These are phyloP conservation scores for Penaeus monodon DNA, from an alignment of 2,888 invertebrate species.

Conservation along the genomic window DNA sequence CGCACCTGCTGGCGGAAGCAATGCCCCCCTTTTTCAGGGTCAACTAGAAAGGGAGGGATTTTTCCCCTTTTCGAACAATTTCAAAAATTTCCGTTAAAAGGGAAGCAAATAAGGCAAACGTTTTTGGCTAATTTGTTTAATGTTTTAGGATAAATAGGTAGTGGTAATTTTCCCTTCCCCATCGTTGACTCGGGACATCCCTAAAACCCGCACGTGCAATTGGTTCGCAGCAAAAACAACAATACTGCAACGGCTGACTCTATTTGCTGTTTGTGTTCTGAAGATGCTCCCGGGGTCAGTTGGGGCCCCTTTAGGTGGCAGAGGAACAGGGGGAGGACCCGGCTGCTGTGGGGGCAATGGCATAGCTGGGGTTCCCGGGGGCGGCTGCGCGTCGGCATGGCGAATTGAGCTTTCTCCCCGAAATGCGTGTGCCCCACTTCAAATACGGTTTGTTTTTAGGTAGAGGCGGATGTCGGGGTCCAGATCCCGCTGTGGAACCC, in stretches of 20 bases:
- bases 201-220: background rate
- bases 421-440: conserved; percentile 89
- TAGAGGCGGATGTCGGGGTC: conserved; percentile 89
- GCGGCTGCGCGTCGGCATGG: conserved; percentile 77
- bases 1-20: too few relatives aligned
- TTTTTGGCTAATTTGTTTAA: too few relatives aligned
- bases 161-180: background rate
- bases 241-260: background rate
- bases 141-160: too few relatives aligned
- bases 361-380: conserved; percentile 58
- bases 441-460: conserved; percentile 86
- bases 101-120: too few relatives aligned
- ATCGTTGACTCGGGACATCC: background rate
- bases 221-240: background rate
- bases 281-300: conserved; percentile 9
- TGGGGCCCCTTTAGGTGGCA: background rate
- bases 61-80: too few relatives aligned
- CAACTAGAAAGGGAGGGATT: too few relatives aligned
- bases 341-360: conserved; percentile 57
- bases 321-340: conserved; percentile 34
- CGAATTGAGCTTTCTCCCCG: conserved; percentile 92
- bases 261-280: background rate
- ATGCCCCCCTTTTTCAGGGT: too few relatives aligned
- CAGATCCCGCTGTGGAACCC: conserved; percentile 84
- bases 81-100: too few relatives aligned